Evolutionary conservation across 2,797 vertebrate species (phyloP), one percentile per base, ranked within the genome.

Genomic region (Cuculus canorus): DNA sequence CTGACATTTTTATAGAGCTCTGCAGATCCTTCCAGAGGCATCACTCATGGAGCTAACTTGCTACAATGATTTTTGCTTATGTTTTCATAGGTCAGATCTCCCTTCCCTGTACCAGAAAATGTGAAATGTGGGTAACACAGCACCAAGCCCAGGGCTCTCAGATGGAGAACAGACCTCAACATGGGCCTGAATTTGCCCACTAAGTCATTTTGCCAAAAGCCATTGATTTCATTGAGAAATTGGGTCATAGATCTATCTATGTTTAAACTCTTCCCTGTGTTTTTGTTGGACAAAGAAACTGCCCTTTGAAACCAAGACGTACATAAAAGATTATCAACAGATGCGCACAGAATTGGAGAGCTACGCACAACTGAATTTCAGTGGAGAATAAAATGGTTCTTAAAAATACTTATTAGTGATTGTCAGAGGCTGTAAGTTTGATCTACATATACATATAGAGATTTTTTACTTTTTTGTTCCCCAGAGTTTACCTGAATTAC

Each of bases 391-490:
- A 95, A 91, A 91, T 5, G 10, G 27, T 72, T 78, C 50, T 91
- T 83, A 92, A 92, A 94, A 93, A 63, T 72, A 90, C 83, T 95
- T 86, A 90, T 63, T 79, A 81, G 41, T 72, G 66, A 65, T 68
- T 65, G 76, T 82, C 63, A 86, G 59, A 81, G 19, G 45, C 59
- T 79, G 15, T 69, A 91, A 91, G 53, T 77, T 80, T 86, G 53
- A 90, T 53, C 57, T 71, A 54, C 32, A n/a, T 19, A 56, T 14
- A 66, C 17, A 48, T 14, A 50, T 2, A 24, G 25, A 43, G 27
- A 77, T n/a, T 50, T 86, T 87, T 82, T 56, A 30, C 77, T 10
- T 30, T 19, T 35, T 43, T 9, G 1, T 1, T 4, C 22, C 14
- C 11, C 6, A 5, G 57, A 82, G 32, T 82, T 91, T 78, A 79